A percentile compares a stretch with the other conserved stretches of the same genome.
phyloP scores from a whole-genome alignment of 2,888 invertebrate genomes.

The Cosmia trapezina region DNA sequence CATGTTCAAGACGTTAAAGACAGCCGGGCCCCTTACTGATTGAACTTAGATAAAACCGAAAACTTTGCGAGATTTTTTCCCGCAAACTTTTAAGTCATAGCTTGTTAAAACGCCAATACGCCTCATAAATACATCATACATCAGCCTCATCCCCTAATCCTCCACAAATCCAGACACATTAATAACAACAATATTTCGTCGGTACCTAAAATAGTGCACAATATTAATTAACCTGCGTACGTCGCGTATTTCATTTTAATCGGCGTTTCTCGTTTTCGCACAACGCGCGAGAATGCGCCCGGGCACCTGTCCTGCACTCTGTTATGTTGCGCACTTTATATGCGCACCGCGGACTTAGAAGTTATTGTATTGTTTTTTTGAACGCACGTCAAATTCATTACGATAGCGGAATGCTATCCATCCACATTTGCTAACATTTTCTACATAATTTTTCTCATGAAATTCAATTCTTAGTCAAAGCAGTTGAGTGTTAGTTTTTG shows the following conservation, averaged over 20 bases:
- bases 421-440: conserved; percentile 30
- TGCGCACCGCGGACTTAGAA: conserved; percentile 67
- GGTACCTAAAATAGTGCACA: conserved; percentile 74
- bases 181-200: conserved; percentile 87
- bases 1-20: background rate
- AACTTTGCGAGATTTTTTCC: background rate
- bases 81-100: background rate
- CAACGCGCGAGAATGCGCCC: conserved; percentile 79
- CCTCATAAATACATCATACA: conserved; percentile 39
- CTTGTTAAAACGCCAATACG: conserved; percentile 34
- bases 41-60: background rate
- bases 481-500: conserved; percentile 8
- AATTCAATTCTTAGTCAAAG: conserved; percentile 9
- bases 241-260: conserved; percentile 85
- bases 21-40: no score
- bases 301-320: conserved; percentile 85
- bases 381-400: conserved; percentile 59
- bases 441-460: conserved; percentile 29
- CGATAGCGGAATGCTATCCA: conserved; percentile 41
- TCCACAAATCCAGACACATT: conserved; percentile 79
- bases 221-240: conserved; percentile 85
- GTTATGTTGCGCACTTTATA: conserved; percentile 76
- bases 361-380: conserved; percentile 73
- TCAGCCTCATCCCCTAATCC: conserved; percentile 56
- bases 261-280: conserved; percentile 82